Conservation (phyloP, 2,797 vertebrate species). For the Gymnothorax reevesii region DNA sequence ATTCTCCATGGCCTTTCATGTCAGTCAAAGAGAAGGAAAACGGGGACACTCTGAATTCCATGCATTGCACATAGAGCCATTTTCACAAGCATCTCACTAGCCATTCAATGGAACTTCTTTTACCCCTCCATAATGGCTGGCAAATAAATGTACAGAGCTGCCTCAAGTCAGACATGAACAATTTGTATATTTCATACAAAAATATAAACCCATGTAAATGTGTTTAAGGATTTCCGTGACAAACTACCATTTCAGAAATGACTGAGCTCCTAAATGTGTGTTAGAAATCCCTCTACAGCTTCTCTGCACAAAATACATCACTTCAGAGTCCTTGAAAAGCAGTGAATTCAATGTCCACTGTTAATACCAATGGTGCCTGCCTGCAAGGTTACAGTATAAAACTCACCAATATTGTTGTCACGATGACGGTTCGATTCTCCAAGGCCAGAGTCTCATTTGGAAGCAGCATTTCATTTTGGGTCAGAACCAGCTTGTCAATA, state of each 20-base stretch:
- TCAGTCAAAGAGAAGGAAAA: constrained; percentile 63
- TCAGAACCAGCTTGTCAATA: constrained; percentile 93
- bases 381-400: constrained; percentile 16
- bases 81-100: background rate
- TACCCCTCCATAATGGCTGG: background rate
- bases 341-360: background rate
- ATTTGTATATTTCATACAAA: background rate
- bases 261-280: background rate
- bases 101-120: background rate
- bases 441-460: constrained; percentile 90
- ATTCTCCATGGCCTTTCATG: constrained; percentile 83
- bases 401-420: constrained; percentile 98
- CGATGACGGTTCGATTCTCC: constrained; percentile 96
- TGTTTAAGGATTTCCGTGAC: constrained; percentile 16
- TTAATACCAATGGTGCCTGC: background rate
- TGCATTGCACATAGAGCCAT: constrained; percentile 21
- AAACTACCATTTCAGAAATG: constrained; percentile 16
- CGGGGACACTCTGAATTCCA: constrained; percentile 43
- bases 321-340: background rate
- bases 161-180: background rate
- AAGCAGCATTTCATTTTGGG: constrained; percentile 87
- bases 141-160: background rate
- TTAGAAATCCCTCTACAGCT: background rate
- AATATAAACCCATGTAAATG: background rate
- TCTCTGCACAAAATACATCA: background rate